Evolutionary conservation across 2,888 invertebrate genomes (phyloP), one percentile per base, ranked within the genome.

Genomic region (Bellardia bayeri): DNA sequence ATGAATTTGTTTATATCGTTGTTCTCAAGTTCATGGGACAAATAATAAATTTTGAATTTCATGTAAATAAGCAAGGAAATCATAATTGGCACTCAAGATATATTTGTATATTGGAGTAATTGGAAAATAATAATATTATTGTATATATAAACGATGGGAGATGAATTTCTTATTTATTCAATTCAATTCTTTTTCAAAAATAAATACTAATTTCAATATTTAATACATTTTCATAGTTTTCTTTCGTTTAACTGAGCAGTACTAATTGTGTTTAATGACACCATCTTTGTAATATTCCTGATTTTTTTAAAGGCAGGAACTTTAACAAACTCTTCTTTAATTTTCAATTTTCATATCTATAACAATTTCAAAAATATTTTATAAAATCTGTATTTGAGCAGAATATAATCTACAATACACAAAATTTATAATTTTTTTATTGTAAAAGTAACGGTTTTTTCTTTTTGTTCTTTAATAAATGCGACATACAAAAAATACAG

Each of bases 301-400:
- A 87, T 81, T 74, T 87, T 63, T 82, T 58, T 75, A 66, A 84
- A 85, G 82, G 82, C 87, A 87, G 87, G 87, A 87, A 87, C 85
- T 85, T 82, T 85, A 82, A 87, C 84, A 79, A 85, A 68, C 42
- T 42, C 75, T 76, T 23, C 13, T 83, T 81, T 68, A 8, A 13
- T 64, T 71, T 56, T 79, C 49, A 78, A 80, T 69, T 75, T 80
- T 71, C 64, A 80, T 78, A 76, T 83, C 74, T 78, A 87, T 87
- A 87, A 87, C 85, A 85, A 78, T 85, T 85, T 85, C 69, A 85
- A 87, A 87, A 85, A 87, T 83, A 84, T 71, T 76, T 85, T 45
- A 64, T 82, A 54, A 71, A 83, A 66, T 84, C 78, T 74, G 81
- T 64, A 54, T 66, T 84, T 82, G 81, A 84, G 84, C 87, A 81